Percentiles rank a stretch among this genome's conserved stretches.
phyloP scores from a whole-genome alignment of 2,888 invertebrate genomes.

The Lampropteryx suffumata region DNA sequence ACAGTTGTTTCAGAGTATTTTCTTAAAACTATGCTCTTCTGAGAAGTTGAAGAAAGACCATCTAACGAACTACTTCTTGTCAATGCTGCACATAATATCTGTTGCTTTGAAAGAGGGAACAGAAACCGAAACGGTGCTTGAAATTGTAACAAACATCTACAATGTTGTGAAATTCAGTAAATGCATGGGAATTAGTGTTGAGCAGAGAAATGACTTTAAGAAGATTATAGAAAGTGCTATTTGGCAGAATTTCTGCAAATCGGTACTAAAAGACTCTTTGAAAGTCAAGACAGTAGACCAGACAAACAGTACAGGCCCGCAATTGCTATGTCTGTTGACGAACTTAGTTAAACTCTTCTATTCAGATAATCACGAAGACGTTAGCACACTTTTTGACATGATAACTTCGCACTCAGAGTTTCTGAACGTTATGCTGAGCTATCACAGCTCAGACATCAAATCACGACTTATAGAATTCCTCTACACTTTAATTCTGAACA shows the following conservation, averaged over 20 bases:
- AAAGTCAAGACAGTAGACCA: constrained; percentile 66
- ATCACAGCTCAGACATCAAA: constrained; percentile 75
- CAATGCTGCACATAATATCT: constrained; percentile 79
- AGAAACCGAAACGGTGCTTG: constrained; percentile 44
- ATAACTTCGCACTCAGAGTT: constrained; percentile 90
- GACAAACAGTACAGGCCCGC: constrained; percentile 61
- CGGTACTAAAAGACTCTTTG: constrained; percentile 86
- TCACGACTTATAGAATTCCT: constrained; percentile 86
- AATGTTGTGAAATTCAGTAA: constrained; percentile 58
- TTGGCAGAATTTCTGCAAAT: constrained; percentile 85
- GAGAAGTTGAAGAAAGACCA: constrained; percentile 62
- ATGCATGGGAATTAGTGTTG: constrained; percentile 45
- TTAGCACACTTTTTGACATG: constrained; percentile 87
- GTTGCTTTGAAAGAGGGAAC: constrained; percentile 73
- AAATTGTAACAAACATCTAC: constrained; percentile 55
- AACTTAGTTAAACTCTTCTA: constrained; percentile 83
- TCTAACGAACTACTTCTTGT: constrained; percentile 79
- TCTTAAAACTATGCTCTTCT: constrained; percentile 70
- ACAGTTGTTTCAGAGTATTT: constrained; percentile 79
- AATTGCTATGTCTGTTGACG: constrained; percentile 81
- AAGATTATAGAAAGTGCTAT: constrained; percentile 70
- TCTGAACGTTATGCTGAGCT: constrained; percentile 85
- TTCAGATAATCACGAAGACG: constrained; percentile 65
- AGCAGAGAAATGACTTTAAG: constrained; percentile 58
- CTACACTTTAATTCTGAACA: constrained; percentile 83